Base-by-base conservation (phyloP, 2,888 invertebrate genomes). In the Nowickia ferox region DNA sequence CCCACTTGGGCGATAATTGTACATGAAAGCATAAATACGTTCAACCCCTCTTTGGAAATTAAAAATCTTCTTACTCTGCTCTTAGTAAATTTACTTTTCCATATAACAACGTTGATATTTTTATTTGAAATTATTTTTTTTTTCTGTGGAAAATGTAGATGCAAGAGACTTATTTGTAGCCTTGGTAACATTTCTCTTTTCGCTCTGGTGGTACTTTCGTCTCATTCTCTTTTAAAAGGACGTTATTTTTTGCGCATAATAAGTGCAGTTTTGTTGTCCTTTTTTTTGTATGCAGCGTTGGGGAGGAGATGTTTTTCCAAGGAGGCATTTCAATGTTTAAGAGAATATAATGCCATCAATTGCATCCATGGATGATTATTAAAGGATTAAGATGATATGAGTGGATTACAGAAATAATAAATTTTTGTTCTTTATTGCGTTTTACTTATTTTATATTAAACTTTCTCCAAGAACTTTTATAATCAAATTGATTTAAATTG, bases 311-410 rank as follows among this genome's bases (percentile, higher is more conserved):
- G 61, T 38, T 68, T 69, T 61, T 53, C 17, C 42, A 68, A 53
- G 53, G 51, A 68, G 46, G 55, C n/a, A 46, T 63, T 59, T 46
- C 15, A 53, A 69, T 44, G 17, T 46, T 17, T 4, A 46, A 63
- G 63, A 76, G 59, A 63, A 19, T 72, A 51, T 65, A n/a, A 65
- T 78, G 40, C 48, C 72, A 66, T 63, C n/a, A 72, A 69, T 48
- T 69, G 82, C 75, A 82, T 76, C 66, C 74, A 74, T 85, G 46
- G 78, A 57, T 66, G 69, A 75, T 83, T 78, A 75, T 71, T 78
- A 78, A 79, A 75, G 85, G 77, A 85, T 85, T 82, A 82, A 59
- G 55, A 57, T 85, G 63, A 59, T 75, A 51, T 75, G 78, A 78
- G 78, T 82, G 74, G 85, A 85, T 78, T 85, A 69, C 44, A 19